Evolutionary conservation across 2,797 vertebrate species (phyloP).

Genomic region (Karalla daura): DNA sequence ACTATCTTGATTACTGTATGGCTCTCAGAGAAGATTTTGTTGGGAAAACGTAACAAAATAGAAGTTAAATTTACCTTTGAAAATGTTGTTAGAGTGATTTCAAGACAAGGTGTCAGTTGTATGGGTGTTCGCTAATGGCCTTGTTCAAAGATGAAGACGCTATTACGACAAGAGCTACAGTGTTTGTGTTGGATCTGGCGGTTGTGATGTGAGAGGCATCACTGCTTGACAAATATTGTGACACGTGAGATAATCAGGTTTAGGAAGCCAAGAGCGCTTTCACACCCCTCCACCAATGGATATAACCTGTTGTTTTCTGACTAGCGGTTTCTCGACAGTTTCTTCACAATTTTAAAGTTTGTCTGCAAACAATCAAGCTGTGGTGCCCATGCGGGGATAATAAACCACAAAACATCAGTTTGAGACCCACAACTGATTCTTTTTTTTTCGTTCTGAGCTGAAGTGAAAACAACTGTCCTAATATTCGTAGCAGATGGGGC

Average conservation of each 20-base stretch:
- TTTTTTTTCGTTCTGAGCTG: neutral
- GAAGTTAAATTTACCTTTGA: too few species aligned
- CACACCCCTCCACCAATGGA: neutral
- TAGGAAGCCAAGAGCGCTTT: neutral
- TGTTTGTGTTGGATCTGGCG: neutral
- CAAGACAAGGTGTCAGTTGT: neutral
- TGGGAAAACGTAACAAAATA: too few species aligned
- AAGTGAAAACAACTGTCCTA: neutral
- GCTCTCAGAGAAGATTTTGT: too few species aligned
- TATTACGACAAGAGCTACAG: neutral
- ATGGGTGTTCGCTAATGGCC: neutral
- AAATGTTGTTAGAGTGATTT: neutral
- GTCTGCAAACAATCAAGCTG: neutral
- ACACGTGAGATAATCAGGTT: neutral
- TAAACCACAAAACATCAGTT: neutral
- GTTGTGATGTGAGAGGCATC: neutral
- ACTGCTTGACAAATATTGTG: constrained; percentile 1
- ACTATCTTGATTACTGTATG: too few species aligned
- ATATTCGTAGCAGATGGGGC: neutral
- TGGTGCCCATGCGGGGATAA: neutral
- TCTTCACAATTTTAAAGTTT: neutral
- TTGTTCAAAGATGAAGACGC: neutral
- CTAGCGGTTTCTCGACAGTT: too few species aligned
- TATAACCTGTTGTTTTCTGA: neutral
- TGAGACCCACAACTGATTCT: neutral